These are phyloP conservation scores for Idaea dimidiata DNA, from an alignment of 2,888 invertebrate species.

Conservation along the genomic window DNA sequence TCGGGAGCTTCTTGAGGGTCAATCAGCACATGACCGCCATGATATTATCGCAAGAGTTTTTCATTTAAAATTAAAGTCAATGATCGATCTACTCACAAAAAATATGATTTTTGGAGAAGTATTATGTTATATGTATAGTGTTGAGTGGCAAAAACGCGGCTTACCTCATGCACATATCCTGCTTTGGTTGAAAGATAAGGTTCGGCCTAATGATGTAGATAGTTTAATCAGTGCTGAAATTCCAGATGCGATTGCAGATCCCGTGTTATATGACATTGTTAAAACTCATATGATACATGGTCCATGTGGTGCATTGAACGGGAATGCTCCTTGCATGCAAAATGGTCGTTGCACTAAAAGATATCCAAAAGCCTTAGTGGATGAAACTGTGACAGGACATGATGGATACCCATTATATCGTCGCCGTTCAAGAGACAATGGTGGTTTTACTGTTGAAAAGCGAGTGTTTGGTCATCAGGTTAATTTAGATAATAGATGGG, in stretches of 20 bases:
- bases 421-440: background rate
- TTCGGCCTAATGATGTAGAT: constrained; percentile 30
- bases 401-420: background rate
- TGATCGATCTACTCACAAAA: constrained; percentile 22
- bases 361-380: background rate
- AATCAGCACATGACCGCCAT: constrained; percentile 7
- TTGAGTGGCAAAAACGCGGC: constrained; percentile 39
- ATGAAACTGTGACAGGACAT: background rate
- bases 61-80: constrained; percentile 17
- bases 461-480: background rate
- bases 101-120: constrained; percentile 17
- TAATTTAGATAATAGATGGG: constrained; percentile 28
- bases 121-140: constrained; percentile 21
- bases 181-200: constrained; percentile 33
- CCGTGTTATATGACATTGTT: background rate
- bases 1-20: background rate
- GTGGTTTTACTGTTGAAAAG: background rate
- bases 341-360: background rate
- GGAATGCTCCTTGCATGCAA: background rate
- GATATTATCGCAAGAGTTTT: constrained; percentile 8
- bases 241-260: background rate
- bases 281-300: background rate
- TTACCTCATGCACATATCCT: constrained; percentile 36
- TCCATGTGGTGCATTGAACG: background rate
- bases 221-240: constrained; percentile 17